Percentiles rank a stretch among this genome's conserved stretches.
Evolutionary conservation across 2,797 vertebrate species (phyloP).

Genomic region (Scolopax rusticola): DNA sequence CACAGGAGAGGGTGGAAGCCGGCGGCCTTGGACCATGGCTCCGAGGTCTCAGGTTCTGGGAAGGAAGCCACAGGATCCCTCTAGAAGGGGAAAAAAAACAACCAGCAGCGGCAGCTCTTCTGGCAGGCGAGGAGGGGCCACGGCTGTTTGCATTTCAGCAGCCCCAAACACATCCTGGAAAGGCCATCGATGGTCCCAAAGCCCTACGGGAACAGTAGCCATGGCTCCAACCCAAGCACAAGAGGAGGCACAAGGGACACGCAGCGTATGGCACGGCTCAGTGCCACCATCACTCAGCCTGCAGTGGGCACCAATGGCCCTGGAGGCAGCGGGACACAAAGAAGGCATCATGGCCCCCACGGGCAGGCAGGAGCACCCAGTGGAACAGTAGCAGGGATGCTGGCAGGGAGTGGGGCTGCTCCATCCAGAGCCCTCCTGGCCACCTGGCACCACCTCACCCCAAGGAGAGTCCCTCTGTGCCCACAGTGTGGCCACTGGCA

Average conservation of each 20-base stretch:
- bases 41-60: constrained; percentile 76
- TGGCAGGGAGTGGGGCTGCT: not conserved
- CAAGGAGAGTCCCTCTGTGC: not conserved
- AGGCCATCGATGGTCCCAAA: not conserved
- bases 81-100: not conserved
- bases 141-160: not conserved
- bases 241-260: fast-evolving
- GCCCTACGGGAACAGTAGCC: not conserved
- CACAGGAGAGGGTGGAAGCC: constrained; percentile 20
- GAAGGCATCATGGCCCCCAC: fast-evolving
- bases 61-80: constrained; percentile 64
- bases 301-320: fast-evolving
- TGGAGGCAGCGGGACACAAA: too few relatives aligned
- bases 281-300: fast-evolving
- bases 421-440: fast-evolving
- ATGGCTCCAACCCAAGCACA: fast-evolving
- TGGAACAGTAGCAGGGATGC: fast-evolving
- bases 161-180: not conserved
- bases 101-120: not conserved
- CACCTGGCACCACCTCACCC: fast-evolving
- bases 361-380: not conserved
- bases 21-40: constrained; percentile 69
- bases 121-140: not conserved
- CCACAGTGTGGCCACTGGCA: not conserved
- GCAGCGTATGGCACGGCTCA: fast-evolving